Evolutionary conservation across 2,797 vertebrate genomes (phyloP), one percentile per base, ranked within the genome.

Genomic region (Bradypodion pumilum): DNA sequence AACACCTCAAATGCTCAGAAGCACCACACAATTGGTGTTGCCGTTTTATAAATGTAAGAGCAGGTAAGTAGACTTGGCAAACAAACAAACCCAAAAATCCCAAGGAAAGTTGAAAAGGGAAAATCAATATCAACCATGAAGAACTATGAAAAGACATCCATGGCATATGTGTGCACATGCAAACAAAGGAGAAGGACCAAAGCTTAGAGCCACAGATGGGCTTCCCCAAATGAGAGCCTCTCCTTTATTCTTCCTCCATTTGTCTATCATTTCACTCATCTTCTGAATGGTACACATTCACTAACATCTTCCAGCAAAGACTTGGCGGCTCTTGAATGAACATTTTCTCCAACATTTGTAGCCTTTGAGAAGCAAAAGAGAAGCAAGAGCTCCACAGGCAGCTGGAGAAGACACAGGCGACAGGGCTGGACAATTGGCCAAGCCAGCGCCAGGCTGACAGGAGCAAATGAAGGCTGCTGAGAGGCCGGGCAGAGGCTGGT

Each of bases 321-420:
- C n/a, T 40, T 52, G 52, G 12, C 46, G 70, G 16, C 40, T 86
- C 32, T 75, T 13, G 62, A 46, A 2, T 25, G 82, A 85, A 63
- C 83, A 66, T 80, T 90, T 86, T 56, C 68, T 74, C 60, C 63
- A 65, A 19, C 16, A 25, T 13, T n/a, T 12, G 4, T 81, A 78
- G 74, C 73, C 69, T 56, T 19, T 4, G 82, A 46, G 49, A 74
- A 56, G 12, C n/a, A n/a, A 37, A 70, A 63, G 10, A 27, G 9
- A 27, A 75, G 40, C 5, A 2, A 44, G 29, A 35, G 23, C 10
- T 44, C 21, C 35, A 4, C 21, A 2, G 37, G 60, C 12, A 60
- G 49, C 65, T 29, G 2, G 29, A n/a, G 46, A 29, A 83, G 62
- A 40, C 62, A 25, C 27, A 12, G 46, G 32, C 19, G 25, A 23